Percentiles rank a stretch among this genome's conserved stretches.
These are phyloP conservation scores for Gerris lacustris DNA, from an alignment of 2,888 invertebrate genomes.

Conservation along the genomic window DNA sequence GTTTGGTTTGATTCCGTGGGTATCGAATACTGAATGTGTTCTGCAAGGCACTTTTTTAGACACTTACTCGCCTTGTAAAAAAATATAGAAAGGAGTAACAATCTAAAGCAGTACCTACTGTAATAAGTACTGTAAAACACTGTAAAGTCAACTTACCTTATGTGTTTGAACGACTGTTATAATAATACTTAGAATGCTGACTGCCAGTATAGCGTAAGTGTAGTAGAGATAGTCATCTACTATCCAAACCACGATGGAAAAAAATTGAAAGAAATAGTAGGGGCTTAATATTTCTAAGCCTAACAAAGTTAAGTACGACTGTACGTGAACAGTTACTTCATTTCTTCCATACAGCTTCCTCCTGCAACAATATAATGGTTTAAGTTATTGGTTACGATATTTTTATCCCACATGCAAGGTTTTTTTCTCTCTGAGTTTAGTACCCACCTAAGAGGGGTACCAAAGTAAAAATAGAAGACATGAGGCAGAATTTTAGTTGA, in stretches of 20 bases:
- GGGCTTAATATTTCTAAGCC: conserved; percentile 70
- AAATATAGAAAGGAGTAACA: no score
- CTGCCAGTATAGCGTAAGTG: conserved; percentile 66
- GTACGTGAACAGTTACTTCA: conserved; percentile 57
- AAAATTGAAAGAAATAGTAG: conserved; percentile 79
- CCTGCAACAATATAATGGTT: conserved; percentile 36
- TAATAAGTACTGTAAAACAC: background rate
- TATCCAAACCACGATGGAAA: conserved; percentile 71
- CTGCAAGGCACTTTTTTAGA: no score
- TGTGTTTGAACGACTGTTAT: conserved; percentile 66
- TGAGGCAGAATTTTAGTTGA: no score
- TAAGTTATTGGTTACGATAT: no score
- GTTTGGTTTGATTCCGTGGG: no score
- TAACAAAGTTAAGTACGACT: conserved; percentile 54
- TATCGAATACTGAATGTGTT: no score
- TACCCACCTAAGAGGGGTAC: no score
- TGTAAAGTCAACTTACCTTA: conserved; percentile 44
- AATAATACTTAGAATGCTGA: conserved; percentile 66
- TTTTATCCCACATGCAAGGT: no score
- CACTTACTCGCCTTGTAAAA: no score
- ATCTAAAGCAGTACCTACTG: no score
- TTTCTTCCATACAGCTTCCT: conserved; percentile 58
- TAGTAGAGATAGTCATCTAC: conserved; percentile 75
- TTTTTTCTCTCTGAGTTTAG: no score
- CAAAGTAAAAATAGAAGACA: no score